phyloP scores from a whole-genome alignment of 1,140 invertebrate species.

The Rhopalosiphum padi region DNA sequence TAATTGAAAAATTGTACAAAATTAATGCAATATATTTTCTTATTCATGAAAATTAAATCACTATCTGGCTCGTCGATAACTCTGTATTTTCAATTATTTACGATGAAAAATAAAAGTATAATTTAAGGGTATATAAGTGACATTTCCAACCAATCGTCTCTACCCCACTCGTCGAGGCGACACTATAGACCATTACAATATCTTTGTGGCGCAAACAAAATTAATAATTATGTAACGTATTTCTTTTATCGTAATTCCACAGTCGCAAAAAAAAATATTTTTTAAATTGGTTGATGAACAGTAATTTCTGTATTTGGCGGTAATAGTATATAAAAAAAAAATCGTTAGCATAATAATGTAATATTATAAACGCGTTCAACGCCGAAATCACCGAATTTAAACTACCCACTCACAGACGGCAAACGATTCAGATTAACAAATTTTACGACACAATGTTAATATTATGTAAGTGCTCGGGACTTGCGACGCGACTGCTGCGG shows the following conservation, averaged over 20 bases:
- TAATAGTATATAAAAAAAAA: not conserved
- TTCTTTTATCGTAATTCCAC: not conserved
- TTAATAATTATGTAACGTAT: not conserved
- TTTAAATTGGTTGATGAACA: not conserved
- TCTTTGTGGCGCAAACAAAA: not conserved
- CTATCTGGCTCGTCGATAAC: not conserved
- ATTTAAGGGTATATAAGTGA: not conserved
- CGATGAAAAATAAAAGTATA: not conserved
- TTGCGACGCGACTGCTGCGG: not conserved
- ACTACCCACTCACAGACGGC: not conserved
- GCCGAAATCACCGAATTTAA: not conserved
- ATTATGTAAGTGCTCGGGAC: not conserved
- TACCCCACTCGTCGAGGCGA: not conserved
- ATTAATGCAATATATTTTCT: not conserved
- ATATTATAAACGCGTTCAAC: not conserved
- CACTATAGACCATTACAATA: not conserved
- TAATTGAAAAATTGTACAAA: not conserved
- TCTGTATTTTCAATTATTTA: not conserved
- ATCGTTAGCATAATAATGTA: not conserved
- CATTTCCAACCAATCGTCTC: not conserved
- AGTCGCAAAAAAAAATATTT: not conserved
- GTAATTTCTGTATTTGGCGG: not conserved
- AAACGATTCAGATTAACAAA: conserved; percentile 9
- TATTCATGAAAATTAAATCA: not conserved
- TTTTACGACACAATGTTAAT: not conserved